Evolutionary conservation across 1,140 invertebrate species (phyloP).

Genomic region (Pomacea maculata): DNA sequence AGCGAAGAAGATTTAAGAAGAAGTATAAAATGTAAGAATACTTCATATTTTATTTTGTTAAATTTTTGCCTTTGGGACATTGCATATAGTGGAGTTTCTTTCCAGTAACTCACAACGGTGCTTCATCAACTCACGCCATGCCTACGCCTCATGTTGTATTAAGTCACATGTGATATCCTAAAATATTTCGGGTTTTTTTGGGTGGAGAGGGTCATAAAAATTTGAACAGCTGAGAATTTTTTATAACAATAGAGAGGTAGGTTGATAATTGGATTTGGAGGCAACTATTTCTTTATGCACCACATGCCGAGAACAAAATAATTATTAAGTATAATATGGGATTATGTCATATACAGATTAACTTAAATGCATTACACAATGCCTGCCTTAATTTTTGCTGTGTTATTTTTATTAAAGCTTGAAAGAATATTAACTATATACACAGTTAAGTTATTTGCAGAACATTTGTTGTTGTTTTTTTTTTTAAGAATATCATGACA

Average conservation of each 20-base stretch:
- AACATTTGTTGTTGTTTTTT: neutral
- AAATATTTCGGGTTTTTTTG: no score
- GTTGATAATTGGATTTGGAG: no score
- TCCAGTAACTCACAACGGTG: no score
- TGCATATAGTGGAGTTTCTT: no score
- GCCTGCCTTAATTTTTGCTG: neutral
- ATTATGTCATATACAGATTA: neutral
- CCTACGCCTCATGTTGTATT: no score
- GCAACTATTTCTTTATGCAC: no score
- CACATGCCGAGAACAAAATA: no score
- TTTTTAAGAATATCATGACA: neutral
- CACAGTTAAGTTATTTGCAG: neutral
- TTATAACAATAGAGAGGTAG: neutral
- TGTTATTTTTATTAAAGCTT: neutral
- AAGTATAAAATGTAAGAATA: constrained; percentile 4
- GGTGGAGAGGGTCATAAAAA: neutral
- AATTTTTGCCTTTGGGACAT: neutral
- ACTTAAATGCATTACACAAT: neutral
- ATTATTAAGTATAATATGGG: neutral
- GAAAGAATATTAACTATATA: neutral
- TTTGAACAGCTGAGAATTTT: neutral
- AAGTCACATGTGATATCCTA: no score
- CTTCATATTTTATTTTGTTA: neutral
- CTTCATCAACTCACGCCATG: no score
- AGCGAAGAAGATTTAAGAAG: neutral